Evolutionary conservation across 2,888 invertebrate genomes (phyloP).

Genomic region (Pseudococcus jackbeardsleyi): DNA sequence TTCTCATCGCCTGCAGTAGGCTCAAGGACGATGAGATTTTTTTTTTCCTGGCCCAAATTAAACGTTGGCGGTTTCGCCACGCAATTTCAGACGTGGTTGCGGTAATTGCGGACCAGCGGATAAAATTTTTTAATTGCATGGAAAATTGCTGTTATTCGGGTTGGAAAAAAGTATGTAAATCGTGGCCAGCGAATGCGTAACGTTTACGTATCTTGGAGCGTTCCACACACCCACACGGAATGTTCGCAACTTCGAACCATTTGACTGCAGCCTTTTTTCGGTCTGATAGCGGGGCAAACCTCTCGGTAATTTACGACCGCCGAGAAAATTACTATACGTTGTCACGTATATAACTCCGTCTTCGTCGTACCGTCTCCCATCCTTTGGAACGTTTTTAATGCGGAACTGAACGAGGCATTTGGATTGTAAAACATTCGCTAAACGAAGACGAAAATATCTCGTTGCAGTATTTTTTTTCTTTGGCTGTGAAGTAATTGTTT

Average conservation of each 20-base stretch:
- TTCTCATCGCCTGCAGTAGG: too few species aligned
- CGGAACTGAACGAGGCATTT: neutral
- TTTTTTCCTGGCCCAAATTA: neutral
- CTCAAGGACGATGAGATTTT: slow-evolving; percentile 4
- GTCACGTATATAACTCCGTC: slow-evolving; percentile 21
- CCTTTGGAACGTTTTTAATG: neutral
- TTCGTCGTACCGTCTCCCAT: neutral
- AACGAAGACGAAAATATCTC: too few species aligned
- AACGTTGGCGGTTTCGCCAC: neutral
- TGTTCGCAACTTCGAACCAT: slow-evolving; percentile 9
- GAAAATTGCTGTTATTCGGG: slow-evolving; percentile 8
- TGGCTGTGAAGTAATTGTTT: too few species aligned
- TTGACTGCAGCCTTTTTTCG: slow-evolving; percentile 11
- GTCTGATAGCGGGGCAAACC: slow-evolving; percentile 26
- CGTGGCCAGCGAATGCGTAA: neutral
- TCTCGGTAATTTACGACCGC: slow-evolving; percentile 19
- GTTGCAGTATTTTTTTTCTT: too few species aligned
- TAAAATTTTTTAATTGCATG: slow-evolving; percentile 33
- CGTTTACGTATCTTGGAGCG: neutral
- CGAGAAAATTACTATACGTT: slow-evolving; percentile 50
- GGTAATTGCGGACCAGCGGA: neutral
- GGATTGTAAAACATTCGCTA: too few species aligned
- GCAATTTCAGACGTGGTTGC: neutral
- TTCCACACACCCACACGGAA: neutral
- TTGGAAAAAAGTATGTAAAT: neutral